Evolutionary conservation across 2,797 vertebrate genomes (phyloP).

Genomic region (Enteromius radiatus): DNA sequence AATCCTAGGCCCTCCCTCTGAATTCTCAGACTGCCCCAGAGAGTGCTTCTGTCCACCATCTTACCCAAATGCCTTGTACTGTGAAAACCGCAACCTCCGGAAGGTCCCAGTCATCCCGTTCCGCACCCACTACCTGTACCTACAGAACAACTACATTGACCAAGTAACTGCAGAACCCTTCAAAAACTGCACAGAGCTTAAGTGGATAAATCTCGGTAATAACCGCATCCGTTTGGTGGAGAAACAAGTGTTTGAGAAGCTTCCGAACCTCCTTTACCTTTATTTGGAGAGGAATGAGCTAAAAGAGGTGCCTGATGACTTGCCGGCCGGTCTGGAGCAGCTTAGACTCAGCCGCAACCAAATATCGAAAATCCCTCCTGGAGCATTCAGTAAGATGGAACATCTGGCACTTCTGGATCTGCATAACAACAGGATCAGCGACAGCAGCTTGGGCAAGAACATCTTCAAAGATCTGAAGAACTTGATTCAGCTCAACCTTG

Average conservation of each 20-base stretch:
- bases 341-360: slow-evolving; percentile 89
- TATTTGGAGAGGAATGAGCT: slow-evolving; percentile 91
- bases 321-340: slow-evolving; percentile 90
- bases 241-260: slow-evolving; percentile 87
- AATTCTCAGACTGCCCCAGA: slow-evolving; percentile 87
- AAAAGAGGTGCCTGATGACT: slow-evolving; percentile 87
- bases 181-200: slow-evolving; percentile 85
- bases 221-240: slow-evolving; percentile 90
- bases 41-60: slow-evolving; percentile 89
- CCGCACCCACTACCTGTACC: slow-evolving; percentile 91
- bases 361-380: slow-evolving; percentile 89
- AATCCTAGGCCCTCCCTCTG: slow-evolving; percentile 85
- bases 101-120: slow-evolving; percentile 86
- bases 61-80: slow-evolving; percentile 91
- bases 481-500: slow-evolving; percentile 95
- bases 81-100: slow-evolving; percentile 95
- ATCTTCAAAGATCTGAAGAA: slow-evolving; percentile 90
- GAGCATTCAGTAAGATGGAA: slow-evolving; percentile 87
- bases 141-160: slow-evolving; percentile 97
- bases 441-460: slow-evolving; percentile 85
- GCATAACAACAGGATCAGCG: slow-evolving; percentile 90
- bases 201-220: slow-evolving; percentile 95
- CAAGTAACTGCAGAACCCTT: slow-evolving; percentile 88
- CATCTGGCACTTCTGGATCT: slow-evolving; percentile 91
- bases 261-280: slow-evolving; percentile 87